These are phyloP conservation scores for Pagetopsis macropterus DNA, from an alignment of 2,797 vertebrate genomes.

Conservation along the genomic window DNA sequence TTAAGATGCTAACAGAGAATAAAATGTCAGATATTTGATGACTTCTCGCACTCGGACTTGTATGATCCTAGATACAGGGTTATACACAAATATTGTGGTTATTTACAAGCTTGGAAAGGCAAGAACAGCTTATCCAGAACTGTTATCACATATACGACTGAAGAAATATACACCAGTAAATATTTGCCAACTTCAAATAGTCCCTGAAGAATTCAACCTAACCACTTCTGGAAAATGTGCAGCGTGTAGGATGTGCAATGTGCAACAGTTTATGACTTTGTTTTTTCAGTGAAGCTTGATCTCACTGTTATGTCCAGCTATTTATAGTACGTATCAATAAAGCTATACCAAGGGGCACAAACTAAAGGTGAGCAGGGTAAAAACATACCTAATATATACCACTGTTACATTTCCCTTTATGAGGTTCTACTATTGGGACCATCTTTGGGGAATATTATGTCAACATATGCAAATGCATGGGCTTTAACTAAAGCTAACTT, in stretches of 20 bases:
- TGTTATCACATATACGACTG: slow-evolving; percentile 3
- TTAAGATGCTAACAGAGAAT: slow-evolving; percentile 8
- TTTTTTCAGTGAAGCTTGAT: not conserved
- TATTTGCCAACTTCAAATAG: slow-evolving; percentile 5
- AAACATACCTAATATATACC: no score
- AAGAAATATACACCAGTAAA: slow-evolving; percentile 12
- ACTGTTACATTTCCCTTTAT: no score
- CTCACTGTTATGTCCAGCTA: not conserved
- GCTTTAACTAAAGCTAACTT: no score
- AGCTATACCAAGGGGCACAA: no score
- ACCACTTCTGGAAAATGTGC: not conserved
- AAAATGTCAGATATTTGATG: not conserved
- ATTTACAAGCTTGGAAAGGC: not conserved
- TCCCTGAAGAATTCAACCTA: not conserved
- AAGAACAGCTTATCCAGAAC: not conserved
- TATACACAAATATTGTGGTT: not conserved
- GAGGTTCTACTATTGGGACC: no score
- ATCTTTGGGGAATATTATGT: no score
- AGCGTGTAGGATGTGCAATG: not conserved
- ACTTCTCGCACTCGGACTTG: not conserved
- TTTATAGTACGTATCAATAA: no score
- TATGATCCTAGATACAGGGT: not conserved
- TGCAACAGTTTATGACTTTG: not conserved
- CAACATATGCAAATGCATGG: no score
- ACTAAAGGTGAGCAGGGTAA: no score